A percentile compares a stretch with the other conserved stretches of the same genome.
These are phyloP conservation scores for Drosophila kurseongensis DNA, from an alignment of 1,140 invertebrate species.

Conservation along the genomic window DNA sequence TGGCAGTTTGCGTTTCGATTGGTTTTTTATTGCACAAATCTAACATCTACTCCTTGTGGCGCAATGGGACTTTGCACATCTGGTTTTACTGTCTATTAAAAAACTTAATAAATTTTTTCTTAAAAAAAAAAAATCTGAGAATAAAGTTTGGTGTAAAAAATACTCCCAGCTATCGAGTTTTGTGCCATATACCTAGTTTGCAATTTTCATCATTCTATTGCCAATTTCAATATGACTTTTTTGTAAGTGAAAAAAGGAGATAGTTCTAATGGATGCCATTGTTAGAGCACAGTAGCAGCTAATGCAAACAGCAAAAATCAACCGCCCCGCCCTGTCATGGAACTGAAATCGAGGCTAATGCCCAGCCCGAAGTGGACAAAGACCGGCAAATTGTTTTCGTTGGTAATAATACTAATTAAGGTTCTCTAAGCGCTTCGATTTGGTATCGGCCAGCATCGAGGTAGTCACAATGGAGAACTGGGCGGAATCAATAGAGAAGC, in stretches of 20 bases:
- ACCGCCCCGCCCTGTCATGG: conserved; percentile 9
- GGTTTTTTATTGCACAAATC: background rate
- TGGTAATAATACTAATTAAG: conserved; percentile 80
- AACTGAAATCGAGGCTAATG: conserved; percentile 69
- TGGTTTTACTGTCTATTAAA: background rate
- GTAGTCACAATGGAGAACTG: conserved; percentile 16
- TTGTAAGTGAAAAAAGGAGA: conserved; percentile 10
- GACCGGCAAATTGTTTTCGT: conserved; percentile 73
- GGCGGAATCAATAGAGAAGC: conserved; percentile 55
- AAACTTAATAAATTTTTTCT: no score
- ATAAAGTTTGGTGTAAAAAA: no score
- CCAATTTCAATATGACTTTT: conserved; percentile 17
- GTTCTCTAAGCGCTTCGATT: conserved; percentile 53
- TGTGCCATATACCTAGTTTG: background rate
- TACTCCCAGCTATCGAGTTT: background rate
- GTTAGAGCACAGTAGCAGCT: conserved; percentile 16
- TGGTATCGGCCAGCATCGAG: conserved; percentile 19
- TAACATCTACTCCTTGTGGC: background rate
- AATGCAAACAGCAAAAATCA: conserved; percentile 3
- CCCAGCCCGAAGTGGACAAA: conserved; percentile 44
- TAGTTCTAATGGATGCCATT: conserved; percentile 14
- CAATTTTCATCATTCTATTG: background rate
- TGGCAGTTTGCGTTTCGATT: background rate
- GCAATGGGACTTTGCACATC: background rate
- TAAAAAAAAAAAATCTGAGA: no score